Base-by-base conservation (phyloP, 2,797 vertebrate genomes). In the Menidia menidia region DNA sequence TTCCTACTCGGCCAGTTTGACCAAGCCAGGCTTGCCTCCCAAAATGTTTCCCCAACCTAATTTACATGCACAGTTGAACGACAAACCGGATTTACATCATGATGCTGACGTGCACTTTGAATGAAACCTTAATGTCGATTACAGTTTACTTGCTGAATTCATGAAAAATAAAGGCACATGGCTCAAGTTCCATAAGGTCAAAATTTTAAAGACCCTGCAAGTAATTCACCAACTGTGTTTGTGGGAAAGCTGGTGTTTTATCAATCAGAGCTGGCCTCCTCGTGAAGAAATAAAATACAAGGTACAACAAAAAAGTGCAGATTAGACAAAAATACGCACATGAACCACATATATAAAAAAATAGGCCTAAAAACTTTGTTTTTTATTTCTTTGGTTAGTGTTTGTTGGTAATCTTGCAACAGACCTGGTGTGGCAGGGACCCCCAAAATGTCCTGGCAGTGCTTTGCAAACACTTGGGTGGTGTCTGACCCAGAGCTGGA, bases 361-460 rank as follows among this genome's bases (percentile, higher is more conserved):
- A 2, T 39, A 7, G 35, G 35, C 35, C 35, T 39, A 4, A 39
- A 39, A 39, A 39, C 10, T 7, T 2, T 39, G 0, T 39, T 39
- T 39, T 7, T 39, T 39, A 7, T 7, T 39, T 39, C 10, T 25
- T 25, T 39, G 7, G 4, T 39, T 10, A 0, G 25, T 4, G 3
- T 6, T 9, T 6, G 25, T 19, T 30, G 6, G 6, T 44, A 7
- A 39, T 6, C 35, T 11, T 39, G 4, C 2, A 15, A 48, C 77
- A 53, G 19, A 98, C 98, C 97, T 92, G 95, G 95, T n/a, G 96
- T 97, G n/a, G 97, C 96, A 32, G 95, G 90, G 86, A 99, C 90
- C 18, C 96, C 97, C 77, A 98, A 87, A 84, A 98, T 96, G 71
- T 98, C 96, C 81, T 85, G 69, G 80, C 93, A 96, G 75, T 92